These are phyloP conservation scores for Archocentrus centrarchus DNA, from an alignment of 2,113 vertebrate species.

Conservation along the genomic window DNA sequence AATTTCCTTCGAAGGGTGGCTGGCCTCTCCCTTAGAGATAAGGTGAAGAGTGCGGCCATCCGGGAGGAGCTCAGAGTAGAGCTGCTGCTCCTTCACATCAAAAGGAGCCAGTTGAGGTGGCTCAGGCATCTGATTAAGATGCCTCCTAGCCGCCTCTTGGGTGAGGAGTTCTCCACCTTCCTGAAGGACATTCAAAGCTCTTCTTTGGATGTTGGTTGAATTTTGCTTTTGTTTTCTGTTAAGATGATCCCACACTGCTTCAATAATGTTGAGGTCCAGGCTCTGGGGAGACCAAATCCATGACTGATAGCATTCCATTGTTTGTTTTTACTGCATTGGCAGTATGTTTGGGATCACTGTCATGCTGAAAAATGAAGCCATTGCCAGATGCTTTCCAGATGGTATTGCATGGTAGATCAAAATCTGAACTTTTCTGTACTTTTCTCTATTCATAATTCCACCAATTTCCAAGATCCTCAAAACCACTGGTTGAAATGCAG, in stretches of 20 bases:
- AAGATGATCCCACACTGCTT: not conserved
- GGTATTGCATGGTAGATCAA: not conserved
- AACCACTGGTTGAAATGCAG: not conserved
- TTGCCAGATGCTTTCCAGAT: not conserved
- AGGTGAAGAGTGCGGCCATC: no score
- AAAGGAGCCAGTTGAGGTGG: no score
- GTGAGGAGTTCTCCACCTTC: not conserved
- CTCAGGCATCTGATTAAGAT: no score
- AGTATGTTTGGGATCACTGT: slow-evolving; percentile 2
- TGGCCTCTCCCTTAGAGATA: no score
- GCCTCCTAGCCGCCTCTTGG: no score
- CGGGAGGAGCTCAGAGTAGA: no score
- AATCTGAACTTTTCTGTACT: not conserved
- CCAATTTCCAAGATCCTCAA: not conserved
- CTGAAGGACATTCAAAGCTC: not conserved
- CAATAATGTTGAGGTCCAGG: not conserved
- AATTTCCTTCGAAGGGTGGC: no score
- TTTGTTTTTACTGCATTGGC: not conserved
- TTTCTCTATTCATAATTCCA: not conserved
- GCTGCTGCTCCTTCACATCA: no score
- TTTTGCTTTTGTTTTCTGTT: not conserved
- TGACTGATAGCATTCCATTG: slow-evolving; percentile 5
- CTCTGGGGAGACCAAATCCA: not conserved
- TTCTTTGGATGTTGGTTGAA: no score
- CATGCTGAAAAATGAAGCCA: not conserved